Percentiles rank a stretch among this genome's conserved stretches.
Evolutionary conservation across 2,888 invertebrate species (phyloP).

Genomic region (Tetropium fuscum): DNA sequence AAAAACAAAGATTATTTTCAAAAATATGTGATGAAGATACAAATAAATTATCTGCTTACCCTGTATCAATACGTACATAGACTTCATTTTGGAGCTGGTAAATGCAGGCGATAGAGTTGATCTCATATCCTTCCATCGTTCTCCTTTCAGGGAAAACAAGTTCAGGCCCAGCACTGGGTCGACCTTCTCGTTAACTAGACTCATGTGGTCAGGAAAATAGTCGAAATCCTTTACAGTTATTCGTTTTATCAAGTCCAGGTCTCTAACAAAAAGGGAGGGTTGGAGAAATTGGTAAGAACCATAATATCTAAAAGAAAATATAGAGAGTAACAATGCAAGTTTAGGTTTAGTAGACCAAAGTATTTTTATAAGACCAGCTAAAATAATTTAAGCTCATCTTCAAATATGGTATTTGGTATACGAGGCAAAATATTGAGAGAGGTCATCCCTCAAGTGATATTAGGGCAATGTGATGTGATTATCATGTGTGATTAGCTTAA

Average conservation of each 20-base stretch:
- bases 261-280: constrained; percentile 51
- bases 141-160: constrained; percentile 47
- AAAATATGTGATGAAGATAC: too few relatives aligned
- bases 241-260: constrained; percentile 59
- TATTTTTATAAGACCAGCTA: too few relatives aligned
- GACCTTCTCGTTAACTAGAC: constrained; percentile 48
- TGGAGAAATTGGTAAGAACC: constrained; percentile 51
- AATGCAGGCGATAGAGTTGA: constrained; percentile 65
- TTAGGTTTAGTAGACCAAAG: too few relatives aligned
- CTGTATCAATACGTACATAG: constrained; percentile 55
- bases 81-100: constrained; percentile 66
- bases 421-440: too few relatives aligned
- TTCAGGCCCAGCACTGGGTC: constrained; percentile 50
- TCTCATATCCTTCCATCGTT: constrained; percentile 63
- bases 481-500: too few relatives aligned
- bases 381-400: too few relatives aligned
- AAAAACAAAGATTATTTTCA: constrained; percentile 1
- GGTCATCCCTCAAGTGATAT: too few relatives aligned
- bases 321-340: background rate
- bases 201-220: constrained; percentile 59
- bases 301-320: constrained; percentile 44
- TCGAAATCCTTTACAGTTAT: constrained; percentile 63
- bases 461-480: too few relatives aligned
- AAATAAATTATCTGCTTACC: too few relatives aligned
- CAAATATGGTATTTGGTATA: too few relatives aligned